A percentile compares a stretch with the other conserved stretches of the same genome.
Evolutionary conservation across 2,113 vertebrate species (phyloP).

Genomic region (Suricata suricatta): DNA sequence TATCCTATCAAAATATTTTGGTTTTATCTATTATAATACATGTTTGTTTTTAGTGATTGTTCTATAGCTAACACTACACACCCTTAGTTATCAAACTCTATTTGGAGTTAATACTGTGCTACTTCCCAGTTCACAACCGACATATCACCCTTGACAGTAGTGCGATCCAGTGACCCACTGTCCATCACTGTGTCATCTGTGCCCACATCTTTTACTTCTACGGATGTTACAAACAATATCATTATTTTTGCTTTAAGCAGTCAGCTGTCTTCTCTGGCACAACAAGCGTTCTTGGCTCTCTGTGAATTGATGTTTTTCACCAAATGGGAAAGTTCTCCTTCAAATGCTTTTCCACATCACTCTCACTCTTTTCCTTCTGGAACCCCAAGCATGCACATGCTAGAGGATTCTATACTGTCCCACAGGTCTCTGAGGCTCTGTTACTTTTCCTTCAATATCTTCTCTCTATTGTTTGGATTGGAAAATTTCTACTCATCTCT

Average conservation of each 20-base stretch:
- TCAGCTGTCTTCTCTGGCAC: background rate
- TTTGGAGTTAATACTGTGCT: background rate
- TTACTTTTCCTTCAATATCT: background rate
- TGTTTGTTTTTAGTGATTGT: background rate
- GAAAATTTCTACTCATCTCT: background rate
- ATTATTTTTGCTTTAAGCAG: background rate
- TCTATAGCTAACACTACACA: background rate
- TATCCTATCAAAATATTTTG: background rate
- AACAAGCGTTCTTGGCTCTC: background rate
- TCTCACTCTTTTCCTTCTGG: background rate
- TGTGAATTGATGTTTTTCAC: background rate
- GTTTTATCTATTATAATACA: background rate
- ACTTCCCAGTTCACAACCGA: background rate
- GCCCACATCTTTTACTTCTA: background rate
- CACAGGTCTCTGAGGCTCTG: background rate
- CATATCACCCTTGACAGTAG: background rate
- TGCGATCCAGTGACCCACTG: background rate
- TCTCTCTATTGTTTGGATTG: background rate
- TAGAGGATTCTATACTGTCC: background rate
- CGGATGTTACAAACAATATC: background rate
- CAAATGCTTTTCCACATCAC: background rate
- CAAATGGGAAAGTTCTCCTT: background rate
- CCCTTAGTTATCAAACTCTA: background rate
- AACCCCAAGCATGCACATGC: background rate
- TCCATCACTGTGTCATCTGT: background rate